Evolutionary conservation across 2,888 invertebrate species (phyloP).

Genomic region (Hydraecia micacea): DNA sequence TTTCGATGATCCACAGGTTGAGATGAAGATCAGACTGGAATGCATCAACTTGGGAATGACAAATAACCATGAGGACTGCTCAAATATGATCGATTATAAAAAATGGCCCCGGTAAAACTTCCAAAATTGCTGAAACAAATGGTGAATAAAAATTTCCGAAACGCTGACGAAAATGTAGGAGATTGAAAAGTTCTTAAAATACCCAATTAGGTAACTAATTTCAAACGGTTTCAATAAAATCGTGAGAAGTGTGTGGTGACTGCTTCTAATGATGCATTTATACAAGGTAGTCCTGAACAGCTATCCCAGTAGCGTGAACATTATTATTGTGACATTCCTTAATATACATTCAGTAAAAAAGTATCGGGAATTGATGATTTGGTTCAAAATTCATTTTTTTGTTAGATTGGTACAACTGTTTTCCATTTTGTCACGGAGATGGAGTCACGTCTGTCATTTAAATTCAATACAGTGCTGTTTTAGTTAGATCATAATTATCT

Average conservation of each 20-base stretch:
- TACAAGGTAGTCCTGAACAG: background rate
- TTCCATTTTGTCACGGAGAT: no score
- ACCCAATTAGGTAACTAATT: background rate
- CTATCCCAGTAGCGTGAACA: background rate
- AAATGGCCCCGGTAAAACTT: background rate
- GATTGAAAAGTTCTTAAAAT: background rate
- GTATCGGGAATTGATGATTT: no score
- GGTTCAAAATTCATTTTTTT: no score
- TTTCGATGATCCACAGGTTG: background rate
- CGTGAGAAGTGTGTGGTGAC: background rate
- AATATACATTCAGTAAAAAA: no score
- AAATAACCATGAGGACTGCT: background rate
- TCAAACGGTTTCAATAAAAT: background rate
- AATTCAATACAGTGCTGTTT: no score
- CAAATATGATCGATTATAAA: background rate
- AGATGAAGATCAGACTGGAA: background rate
- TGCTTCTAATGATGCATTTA: background rate
- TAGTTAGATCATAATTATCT: no score
- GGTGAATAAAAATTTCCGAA: background rate
- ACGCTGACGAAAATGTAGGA: background rate
- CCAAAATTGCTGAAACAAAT: background rate
- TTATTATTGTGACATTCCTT: background rate
- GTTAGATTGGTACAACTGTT: no score
- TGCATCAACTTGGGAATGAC: background rate
- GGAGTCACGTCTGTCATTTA: no score